These are phyloP conservation scores for Morpho deidamia DNA, from an alignment of 2,888 invertebrate species.

Conservation along the genomic window DNA sequence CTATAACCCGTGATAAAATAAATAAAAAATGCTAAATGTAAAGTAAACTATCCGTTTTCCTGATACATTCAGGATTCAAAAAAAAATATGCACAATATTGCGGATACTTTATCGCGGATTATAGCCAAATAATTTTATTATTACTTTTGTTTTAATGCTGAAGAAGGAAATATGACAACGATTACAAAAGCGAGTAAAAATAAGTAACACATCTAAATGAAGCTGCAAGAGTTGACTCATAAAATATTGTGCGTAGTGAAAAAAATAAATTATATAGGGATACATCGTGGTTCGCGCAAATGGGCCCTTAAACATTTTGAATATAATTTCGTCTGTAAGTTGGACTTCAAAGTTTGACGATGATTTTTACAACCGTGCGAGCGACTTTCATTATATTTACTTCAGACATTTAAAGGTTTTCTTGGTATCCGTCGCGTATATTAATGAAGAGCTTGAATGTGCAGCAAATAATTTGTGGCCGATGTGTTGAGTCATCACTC, in stretches of 20 bases:
- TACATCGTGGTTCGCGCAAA: constrained; percentile 44
- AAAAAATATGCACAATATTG: no score
- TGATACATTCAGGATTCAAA: no score
- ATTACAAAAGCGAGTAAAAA: background rate
- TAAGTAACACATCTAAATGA: constrained; percentile 4
- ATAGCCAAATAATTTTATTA: no score
- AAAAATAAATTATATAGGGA: constrained; percentile 48
- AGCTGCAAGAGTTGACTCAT: constrained; percentile 38
- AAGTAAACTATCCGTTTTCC: no score
- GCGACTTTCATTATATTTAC: constrained; percentile 12
- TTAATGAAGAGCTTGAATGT: constrained; percentile 55
- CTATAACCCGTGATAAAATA: no score
- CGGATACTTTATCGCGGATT: no score
- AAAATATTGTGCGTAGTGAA: constrained; percentile 50
- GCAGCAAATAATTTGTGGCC: constrained; percentile 36
- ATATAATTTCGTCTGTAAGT: constrained; percentile 6
- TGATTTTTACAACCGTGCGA: constrained; percentile 18
- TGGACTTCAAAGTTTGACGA: constrained; percentile 9
- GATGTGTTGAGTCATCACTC: constrained; percentile 38
- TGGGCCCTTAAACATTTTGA: constrained; percentile 36
- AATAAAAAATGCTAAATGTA: no score
- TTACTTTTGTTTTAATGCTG: no score
- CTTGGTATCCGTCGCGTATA: constrained; percentile 57
- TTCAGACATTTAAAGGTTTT: constrained; percentile 45
- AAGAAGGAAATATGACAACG: background rate